phyloP scores from a whole-genome alignment of 2,797 vertebrate species.

The Sebastes kiyomatsui region DNA sequence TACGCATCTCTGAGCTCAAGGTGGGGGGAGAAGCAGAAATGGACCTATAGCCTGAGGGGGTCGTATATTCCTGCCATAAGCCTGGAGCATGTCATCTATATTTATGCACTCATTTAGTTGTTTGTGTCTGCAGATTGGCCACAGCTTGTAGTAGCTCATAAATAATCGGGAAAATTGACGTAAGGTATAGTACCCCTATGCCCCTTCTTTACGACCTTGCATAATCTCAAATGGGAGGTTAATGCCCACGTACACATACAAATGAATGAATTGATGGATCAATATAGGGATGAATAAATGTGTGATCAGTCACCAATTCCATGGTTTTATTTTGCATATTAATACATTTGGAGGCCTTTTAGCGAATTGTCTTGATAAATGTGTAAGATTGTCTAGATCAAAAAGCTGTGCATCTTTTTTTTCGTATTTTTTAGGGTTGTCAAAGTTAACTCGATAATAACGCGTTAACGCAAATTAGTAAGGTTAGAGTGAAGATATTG shows the following conservation, averaged over 20 bases:
- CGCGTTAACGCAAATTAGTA: too few relatives aligned
- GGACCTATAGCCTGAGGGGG: slow-evolving; percentile 57
- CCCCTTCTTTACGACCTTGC: slow-evolving; percentile 30
- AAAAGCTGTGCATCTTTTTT: not conserved
- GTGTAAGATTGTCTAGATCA: not conserved
- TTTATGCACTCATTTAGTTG: slow-evolving; percentile 76
- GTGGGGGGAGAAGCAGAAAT: slow-evolving; percentile 43
- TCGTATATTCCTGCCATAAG: slow-evolving; percentile 65
- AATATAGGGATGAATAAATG: slow-evolving; percentile 15
- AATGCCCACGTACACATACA: slow-evolving; percentile 7
- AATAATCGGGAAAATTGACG: slow-evolving; percentile 70
- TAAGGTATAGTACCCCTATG: slow-evolving; percentile 39
- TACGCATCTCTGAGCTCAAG: slow-evolving; percentile 36
- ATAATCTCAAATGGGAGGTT: slow-evolving; percentile 39
- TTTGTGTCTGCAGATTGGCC: slow-evolving; percentile 70
- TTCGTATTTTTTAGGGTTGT: not conserved
- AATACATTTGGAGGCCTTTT: not conserved
- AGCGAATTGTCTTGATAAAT: not conserved
- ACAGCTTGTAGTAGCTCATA: slow-evolving; percentile 58
- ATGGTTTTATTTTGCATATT: not conserved
- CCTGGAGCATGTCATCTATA: slow-evolving; percentile 76
- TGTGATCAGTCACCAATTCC: slow-evolving; percentile 8
- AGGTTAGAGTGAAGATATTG: too few relatives aligned
- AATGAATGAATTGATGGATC: slow-evolving; percentile 17
- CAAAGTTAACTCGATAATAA: not conserved